Base-by-base conservation (phyloP, 2,797 vertebrate species). In the Malacoraja senta region DNA sequence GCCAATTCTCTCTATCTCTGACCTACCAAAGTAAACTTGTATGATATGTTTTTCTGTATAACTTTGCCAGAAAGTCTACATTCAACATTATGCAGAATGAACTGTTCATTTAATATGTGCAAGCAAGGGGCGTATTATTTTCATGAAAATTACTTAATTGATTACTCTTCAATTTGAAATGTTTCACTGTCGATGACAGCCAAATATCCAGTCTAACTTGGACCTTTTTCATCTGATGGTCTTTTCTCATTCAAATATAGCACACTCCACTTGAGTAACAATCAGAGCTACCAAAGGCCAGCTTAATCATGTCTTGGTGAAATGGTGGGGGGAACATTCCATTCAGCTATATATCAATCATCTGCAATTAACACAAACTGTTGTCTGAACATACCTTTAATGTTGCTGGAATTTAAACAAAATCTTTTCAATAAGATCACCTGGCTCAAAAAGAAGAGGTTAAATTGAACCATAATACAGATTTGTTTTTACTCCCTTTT, bases 291-390 rank as follows among this genome's bases (percentile, higher is more conserved):
- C 71, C 68, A 91, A 74, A 53, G 68, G 29, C n/a, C 24, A 29
- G n/a, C 61, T 65, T 65, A 35, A 92, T 92, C 38, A 74, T 26
- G 21, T 74, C 26, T 8, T 74, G 68, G 38, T 74, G 90, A 74
- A 74, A 29, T 44, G 44, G 24, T 17, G 24, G 1, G 58, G 29
- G 38, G 35, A 72, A 53, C 90, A 53, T 92, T 92, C 71, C 90
- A 92, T 76, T 92, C 32, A 92, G 38, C 35, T 53, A 76, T 35
- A 71, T 32, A 71, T 76, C 65, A 92, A 44, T 92, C 90, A 53
- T 53, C 35, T 92, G 12, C 90, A 92, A 44, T 76, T 44, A 76
- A 29, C 38, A n/a, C 71, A 44, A 74, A 8, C 90, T 53, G 71
- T 76, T 74, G 44, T 38, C 44, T 71, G 63, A 71, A 3, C 53